Evolutionary conservation across 2,888 invertebrate species (phyloP), one percentile per base, ranked within the genome.

Genomic region (Ditylenchus weischeri): DNA sequence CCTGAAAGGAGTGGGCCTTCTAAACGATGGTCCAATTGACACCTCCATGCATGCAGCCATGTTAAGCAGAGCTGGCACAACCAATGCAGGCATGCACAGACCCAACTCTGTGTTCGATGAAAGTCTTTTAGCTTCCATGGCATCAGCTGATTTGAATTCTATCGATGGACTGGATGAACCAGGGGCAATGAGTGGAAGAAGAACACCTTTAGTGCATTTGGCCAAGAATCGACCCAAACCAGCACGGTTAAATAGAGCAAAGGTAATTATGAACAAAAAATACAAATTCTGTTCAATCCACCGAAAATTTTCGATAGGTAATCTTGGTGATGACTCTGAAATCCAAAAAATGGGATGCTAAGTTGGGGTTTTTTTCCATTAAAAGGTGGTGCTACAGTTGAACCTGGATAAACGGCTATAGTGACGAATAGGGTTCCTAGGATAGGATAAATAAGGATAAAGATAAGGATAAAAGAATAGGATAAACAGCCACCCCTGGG

Each of bases 201-300:
- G 36, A 7, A 38, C 36, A 13, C 43, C 66, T 19, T 60, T 72
- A 43, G 66, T 72, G 13, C 72, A 72, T 51, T 50, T 72, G 36
- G 66, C 58, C 60, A 72, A 72, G 48, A 29, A 62, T 15, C 13
- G 72, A 21, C 72, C 72, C 15, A 58, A 50, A 21, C 72, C 72
- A 19, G 65, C 72, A 18, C 47, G 70, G 50, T 49, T 43, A 23
- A 49, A 47, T 29, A 61, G 43, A 8, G 43, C 13, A 43, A 43
- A 43, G 43, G 43, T 43, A n/a, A n/a, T n/a, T n/a, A n/a, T n/a
- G n/a, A 29, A 29, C 29, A 29, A 29, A 2, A 29, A 29, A 29
- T 5, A 29, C 5, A 29, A 29, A 29, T 29, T 29, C 29, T 29
- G 29, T 29, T 2, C 29, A 2, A 29, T 29, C 29, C 29, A 29